phyloP scores from a whole-genome alignment of 2,797 vertebrate species.

The Petrocephalus sullivani region DNA sequence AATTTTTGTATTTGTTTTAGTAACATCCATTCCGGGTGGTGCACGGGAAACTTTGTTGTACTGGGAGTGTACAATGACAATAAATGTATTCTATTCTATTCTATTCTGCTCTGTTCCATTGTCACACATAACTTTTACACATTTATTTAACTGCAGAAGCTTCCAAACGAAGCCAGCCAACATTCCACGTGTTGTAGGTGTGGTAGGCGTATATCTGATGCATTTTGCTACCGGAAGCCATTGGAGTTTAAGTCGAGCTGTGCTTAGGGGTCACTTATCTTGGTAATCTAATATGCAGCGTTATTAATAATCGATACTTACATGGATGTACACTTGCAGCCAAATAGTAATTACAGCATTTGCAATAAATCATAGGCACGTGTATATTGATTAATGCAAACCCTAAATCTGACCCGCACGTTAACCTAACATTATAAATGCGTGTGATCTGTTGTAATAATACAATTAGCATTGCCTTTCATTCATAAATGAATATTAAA shows the following conservation, averaged over 20 bases:
- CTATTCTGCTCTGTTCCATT: too few relatives aligned
- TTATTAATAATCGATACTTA: constrained; percentile 18
- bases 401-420: background rate
- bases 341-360: background rate
- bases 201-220: background rate
- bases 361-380: background rate
- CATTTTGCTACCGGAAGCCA: background rate
- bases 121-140: background rate
- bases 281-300: background rate
- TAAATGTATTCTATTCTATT: background rate
- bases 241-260: background rate
- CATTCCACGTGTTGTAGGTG: background rate
- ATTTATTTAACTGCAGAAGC: background rate
- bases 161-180: background rate
- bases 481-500: constrained; percentile 11
- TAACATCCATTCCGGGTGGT: background rate
- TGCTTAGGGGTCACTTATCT: background rate
- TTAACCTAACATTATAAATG: constrained; percentile 13
- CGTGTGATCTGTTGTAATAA: constrained; percentile 4
- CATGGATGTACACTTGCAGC: background rate
- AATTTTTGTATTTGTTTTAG: background rate
- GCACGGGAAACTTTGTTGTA: background rate
- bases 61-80: background rate
- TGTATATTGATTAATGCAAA: background rate
- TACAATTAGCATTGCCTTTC: constrained; percentile 15